Evolutionary conservation across 2,113 vertebrate genomes (phyloP).

Genomic region (Trogon melanurus): DNA sequence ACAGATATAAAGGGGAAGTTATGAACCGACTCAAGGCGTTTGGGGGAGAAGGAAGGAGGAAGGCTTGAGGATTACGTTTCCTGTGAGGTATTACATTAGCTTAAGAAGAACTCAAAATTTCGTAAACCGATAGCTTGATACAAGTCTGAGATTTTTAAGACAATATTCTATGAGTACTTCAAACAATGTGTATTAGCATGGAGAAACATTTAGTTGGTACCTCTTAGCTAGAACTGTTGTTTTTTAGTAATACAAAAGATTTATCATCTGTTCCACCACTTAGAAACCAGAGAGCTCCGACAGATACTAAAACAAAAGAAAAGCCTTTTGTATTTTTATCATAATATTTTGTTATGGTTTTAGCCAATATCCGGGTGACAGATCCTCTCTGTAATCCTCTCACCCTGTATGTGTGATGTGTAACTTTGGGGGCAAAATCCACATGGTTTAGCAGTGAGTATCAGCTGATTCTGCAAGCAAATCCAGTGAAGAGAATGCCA

Average conservation of each 20-base stretch:
- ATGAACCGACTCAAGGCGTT: neutral
- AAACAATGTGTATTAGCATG: neutral
- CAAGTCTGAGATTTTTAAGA: neutral
- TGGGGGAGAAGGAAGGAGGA: neutral
- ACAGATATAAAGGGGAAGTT: neutral
- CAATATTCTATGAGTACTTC: neutral
- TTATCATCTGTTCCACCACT: neutral
- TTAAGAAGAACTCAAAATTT: neutral
- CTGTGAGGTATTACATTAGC: neutral
- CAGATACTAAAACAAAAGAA: neutral
- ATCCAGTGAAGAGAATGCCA: neutral
- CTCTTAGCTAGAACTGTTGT: neutral
- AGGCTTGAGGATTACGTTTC: neutral
- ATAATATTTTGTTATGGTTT: neutral
- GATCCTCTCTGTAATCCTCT: too few relatives aligned
- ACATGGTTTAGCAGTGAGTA: neutral
- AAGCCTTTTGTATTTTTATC: neutral
- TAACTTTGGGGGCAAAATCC: neutral
- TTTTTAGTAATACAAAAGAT: neutral
- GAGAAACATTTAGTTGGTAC: neutral
- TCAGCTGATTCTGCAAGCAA: neutral
- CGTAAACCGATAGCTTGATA: neutral
- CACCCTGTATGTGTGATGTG: fast-evolving
- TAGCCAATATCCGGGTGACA: too few relatives aligned
- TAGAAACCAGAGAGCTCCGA: neutral